These are phyloP conservation scores for Boleophthalmus pectinirostris DNA, from an alignment of 2,113 vertebrate genomes.

Conservation along the genomic window DNA sequence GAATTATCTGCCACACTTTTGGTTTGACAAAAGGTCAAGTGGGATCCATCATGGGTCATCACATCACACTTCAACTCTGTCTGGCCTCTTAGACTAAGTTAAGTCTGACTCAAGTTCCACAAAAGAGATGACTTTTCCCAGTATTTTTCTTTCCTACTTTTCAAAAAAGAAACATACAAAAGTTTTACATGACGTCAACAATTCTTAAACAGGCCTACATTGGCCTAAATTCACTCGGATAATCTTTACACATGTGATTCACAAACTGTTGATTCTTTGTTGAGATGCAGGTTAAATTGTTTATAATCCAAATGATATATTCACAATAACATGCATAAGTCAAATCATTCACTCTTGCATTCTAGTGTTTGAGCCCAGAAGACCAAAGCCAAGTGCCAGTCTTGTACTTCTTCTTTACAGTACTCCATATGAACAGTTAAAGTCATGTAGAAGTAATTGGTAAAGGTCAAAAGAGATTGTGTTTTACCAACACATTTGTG, in stretches of 20 bases:
- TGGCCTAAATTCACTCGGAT: too few relatives aligned
- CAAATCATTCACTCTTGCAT: not conserved
- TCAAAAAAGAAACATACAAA: too few relatives aligned
- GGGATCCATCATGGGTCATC: constrained; percentile 48
- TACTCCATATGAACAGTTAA: constrained; percentile 30
- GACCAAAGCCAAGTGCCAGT: constrained; percentile 24
- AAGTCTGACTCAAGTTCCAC: constrained; percentile 17
- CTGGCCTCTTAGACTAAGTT: constrained; percentile 28
- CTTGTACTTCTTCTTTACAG: constrained; percentile 24
- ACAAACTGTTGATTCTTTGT: too few relatives aligned
- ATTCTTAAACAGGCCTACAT: too few relatives aligned
- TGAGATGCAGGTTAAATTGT: not conserved
- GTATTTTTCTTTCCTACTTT: too few relatives aligned
- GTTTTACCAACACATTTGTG: constrained; percentile 74
- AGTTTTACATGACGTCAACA: too few relatives aligned
- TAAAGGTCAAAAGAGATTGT: constrained; percentile 76
- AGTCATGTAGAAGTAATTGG: constrained; percentile 70
- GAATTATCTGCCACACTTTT: constrained; percentile 29
- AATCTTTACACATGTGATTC: too few relatives aligned
- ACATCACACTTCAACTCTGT: constrained; percentile 61
- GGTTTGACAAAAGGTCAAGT: constrained; percentile 57
- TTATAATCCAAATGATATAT: not conserved
- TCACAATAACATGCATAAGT: not conserved
- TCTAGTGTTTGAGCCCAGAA: constrained; percentile 4
- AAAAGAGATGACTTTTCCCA: not conserved